phyloP scores from a whole-genome alignment of 1,140 invertebrate genomes.

The Pseudomyrmex flavicornis region DNA sequence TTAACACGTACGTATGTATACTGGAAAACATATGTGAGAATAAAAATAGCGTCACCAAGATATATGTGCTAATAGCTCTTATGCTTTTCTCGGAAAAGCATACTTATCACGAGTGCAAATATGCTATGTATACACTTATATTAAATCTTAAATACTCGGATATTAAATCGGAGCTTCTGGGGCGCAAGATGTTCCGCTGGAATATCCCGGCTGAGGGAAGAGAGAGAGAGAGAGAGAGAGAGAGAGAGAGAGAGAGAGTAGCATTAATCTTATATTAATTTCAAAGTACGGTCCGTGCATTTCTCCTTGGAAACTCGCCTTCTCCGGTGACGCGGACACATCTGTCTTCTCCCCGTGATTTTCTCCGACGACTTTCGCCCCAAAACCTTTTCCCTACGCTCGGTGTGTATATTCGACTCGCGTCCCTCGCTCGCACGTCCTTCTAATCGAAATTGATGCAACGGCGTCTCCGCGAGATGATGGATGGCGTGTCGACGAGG shows the following conservation, averaged over 20 bases:
- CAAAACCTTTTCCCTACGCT: slow-evolving; percentile 31
- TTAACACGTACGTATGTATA: not conserved
- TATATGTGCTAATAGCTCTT: not conserved
- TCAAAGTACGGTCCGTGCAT: not conserved
- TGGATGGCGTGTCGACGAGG: slow-evolving; percentile 23
- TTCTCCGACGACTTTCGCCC: slow-evolving; percentile 32
- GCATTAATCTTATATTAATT: slow-evolving; percentile 11
- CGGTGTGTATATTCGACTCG: slow-evolving; percentile 46
- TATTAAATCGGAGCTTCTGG: too few species aligned
- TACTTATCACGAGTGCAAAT: too few species aligned
- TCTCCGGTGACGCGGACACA: slow-evolving; percentile 23
- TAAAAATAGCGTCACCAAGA: not conserved
- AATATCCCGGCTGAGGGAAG: too few species aligned
- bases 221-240: too few species aligned
- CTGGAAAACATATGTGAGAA: too few species aligned
- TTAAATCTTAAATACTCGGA: too few species aligned
- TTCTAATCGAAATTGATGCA: slow-evolving; percentile 56
- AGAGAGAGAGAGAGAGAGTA: too few species aligned
- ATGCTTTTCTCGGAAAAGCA: too few species aligned
- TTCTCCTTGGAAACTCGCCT: not conserved
- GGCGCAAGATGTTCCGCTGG: too few species aligned
- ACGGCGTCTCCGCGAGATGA: slow-evolving; percentile 46
- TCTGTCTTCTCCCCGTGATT: slow-evolving; percentile 51
- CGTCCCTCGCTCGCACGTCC: slow-evolving; percentile 22
- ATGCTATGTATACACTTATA: too few species aligned